Percentiles rank a stretch among this genome's conserved stretches.
phyloP scores from a whole-genome alignment of 2,888 invertebrate species.

The Molorchus minor region DNA sequence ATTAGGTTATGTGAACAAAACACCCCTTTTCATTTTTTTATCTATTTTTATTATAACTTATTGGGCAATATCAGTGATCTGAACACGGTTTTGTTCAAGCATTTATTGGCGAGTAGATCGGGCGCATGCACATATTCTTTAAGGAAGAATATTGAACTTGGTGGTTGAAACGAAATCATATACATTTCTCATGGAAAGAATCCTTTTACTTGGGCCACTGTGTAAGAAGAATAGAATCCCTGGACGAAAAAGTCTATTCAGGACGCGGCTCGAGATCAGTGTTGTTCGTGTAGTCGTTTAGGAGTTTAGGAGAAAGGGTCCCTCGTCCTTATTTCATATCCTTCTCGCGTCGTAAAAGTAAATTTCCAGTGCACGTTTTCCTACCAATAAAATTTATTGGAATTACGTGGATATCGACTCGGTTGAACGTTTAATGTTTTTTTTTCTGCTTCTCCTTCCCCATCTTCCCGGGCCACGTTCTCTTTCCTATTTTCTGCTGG shows the following conservation, averaged over 20 bases:
- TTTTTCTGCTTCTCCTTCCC: conserved; percentile 24
- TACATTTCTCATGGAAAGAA: too few relatives aligned
- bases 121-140: too few relatives aligned
- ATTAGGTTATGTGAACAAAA: too few relatives aligned
- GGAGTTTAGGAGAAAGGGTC: conserved; percentile 39
- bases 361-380: conserved; percentile 60
- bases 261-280: conserved; percentile 30
- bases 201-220: not conserved
- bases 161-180: too few relatives aligned
- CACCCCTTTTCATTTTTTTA: too few relatives aligned
- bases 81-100: too few relatives aligned
- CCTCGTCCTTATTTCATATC: conserved; percentile 39
- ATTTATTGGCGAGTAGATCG: too few relatives aligned
- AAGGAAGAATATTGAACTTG: too few relatives aligned
- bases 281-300: conserved; percentile 40
- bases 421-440: conserved; percentile 49
- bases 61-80: too few relatives aligned
- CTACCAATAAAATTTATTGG: conserved; percentile 62
- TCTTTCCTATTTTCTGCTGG: conserved; percentile 20
- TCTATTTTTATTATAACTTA: too few relatives aligned
- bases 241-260: conserved; percentile 27
- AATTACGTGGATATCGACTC: conserved; percentile 61
- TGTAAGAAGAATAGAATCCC: not conserved
- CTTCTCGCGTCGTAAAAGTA: conserved; percentile 55
- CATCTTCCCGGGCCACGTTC: conserved; percentile 13